phyloP scores from a whole-genome alignment of 2,797 vertebrate species.

The Sandelia bainsii region DNA sequence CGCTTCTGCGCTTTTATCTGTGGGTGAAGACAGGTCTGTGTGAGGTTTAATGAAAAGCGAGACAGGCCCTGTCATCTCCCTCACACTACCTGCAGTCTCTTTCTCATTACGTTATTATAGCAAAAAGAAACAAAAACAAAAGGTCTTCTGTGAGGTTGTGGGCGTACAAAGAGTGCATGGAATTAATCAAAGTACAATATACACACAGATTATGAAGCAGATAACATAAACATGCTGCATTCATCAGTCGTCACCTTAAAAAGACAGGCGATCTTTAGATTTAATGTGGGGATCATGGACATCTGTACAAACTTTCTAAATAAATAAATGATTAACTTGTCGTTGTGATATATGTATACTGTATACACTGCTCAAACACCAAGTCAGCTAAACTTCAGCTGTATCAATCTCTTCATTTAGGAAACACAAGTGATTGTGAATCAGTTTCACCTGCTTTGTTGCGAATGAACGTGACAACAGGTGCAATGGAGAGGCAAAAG shows the following conservation, averaged over 20 bases:
- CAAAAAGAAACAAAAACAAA: conserved; percentile 19
- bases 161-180: not conserved
- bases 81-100: conserved; percentile 24
- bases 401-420: too few species aligned
- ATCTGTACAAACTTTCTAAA: too few species aligned
- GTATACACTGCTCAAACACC: too few species aligned
- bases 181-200: not conserved
- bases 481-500: too few species aligned
- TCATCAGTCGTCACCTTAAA: not conserved
- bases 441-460: too few species aligned
- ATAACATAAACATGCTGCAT: not conserved
- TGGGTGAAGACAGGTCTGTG: conserved; percentile 31
- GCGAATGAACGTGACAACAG: too few species aligned
- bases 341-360: too few species aligned
- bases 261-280: too few species aligned
- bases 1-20: conserved; percentile 36
- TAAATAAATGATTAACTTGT: too few species aligned
- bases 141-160: not conserved
- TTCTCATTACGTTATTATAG: conserved; percentile 25
- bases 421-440: too few species aligned
- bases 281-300: too few species aligned
- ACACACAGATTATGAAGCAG: not conserved
- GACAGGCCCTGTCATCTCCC: conserved; percentile 39
- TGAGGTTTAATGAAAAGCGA: conserved; percentile 52
- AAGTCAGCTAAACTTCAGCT: too few species aligned